These are phyloP conservation scores for Umimayanthus chanpuru DNA, from an alignment of 92 coral and sea anemone species.

Conservation along the genomic window DNA sequence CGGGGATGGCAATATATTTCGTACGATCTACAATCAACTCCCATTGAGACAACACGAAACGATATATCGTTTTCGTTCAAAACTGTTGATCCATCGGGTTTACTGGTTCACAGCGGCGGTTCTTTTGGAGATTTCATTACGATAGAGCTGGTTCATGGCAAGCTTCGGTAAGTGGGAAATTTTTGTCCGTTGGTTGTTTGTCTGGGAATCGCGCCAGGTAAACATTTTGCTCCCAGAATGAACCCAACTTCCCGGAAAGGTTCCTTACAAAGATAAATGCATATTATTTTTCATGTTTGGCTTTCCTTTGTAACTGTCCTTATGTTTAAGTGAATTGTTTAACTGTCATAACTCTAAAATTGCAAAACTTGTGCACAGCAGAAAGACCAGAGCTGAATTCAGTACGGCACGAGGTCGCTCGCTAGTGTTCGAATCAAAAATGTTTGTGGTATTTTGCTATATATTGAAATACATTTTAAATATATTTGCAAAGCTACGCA, in stretches of 20 bases:
- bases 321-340: background rate
- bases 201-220: background rate
- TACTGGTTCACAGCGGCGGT: conserved; percentile 82
- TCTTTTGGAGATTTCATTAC: conserved; percentile 81
- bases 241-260: background rate
- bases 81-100: conserved; percentile 83
- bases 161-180: conserved; percentile 69
- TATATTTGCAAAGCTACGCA: no score
- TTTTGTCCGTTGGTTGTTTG: background rate
- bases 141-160: conserved; percentile 88
- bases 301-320: background rate
- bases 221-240: background rate
- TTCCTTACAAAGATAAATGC: conserved; percentile 2
- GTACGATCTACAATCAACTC: conserved; percentile 69
- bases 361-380: background rate
- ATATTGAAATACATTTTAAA: background rate
- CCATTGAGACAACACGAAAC: conserved; percentile 54
- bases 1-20: conserved; percentile 70
- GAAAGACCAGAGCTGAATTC: background rate
- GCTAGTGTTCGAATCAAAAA: background rate
- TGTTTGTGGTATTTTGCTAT: background rate
- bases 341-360: background rate
- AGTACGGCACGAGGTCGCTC: background rate
- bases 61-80: conserved; percentile 78
- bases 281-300: background rate